Base-by-base conservation (phyloP, 1,140 invertebrate species). In the Spodoptera litura region DNA sequence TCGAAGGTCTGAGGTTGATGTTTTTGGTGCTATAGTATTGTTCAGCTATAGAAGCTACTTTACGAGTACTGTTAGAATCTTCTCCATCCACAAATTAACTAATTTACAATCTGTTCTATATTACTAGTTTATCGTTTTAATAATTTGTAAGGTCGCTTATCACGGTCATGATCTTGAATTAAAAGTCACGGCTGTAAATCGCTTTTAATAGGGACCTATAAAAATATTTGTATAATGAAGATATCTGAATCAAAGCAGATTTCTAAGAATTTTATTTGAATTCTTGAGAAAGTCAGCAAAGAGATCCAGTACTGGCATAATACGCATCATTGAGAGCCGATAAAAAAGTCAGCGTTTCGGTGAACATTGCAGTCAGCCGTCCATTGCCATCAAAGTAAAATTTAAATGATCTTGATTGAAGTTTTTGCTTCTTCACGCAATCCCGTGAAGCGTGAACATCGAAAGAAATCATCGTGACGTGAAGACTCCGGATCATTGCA, bases 401-500 rank as follows among this genome's bases (percentile, higher is more conserved):
- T 61, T 74, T 52, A 74, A 74, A 74, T 51, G 71, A 49, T 74
- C 71, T 74, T 74, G 56, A 61, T 72, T 59, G 56, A 12, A 44
- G 71, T 74, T 74, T 74, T 74, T 74, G 56, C 55, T 51, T 49
- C 2, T 44, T 74, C 71, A 59, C 38, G 38, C 56, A 71, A 49
- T 71, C 27, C 64, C n/a, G 20, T 80, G 62, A 73, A 81, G 78
- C 80, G 64, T 79, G 66, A 76, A 74, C 74, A 11, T 55, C 62
- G 38, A 62, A 71, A 81, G 66, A 79, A 83, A 79, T 51, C 73
- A 79, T 56, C 73, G 75, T 78, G 78, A 79, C 78, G 59, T 80
- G 78, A 75, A 61, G 44, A 27, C 20, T 25, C 8, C 55, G 71
- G 35, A 56, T 59, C 31, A 31, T 11, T 71, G 68, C 68, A 56